A percentile compares a stretch with the other conserved stretches of the same genome.
Evolutionary conservation across 2,797 vertebrate genomes (phyloP).

Genomic region (Podargus strigoides): DNA sequence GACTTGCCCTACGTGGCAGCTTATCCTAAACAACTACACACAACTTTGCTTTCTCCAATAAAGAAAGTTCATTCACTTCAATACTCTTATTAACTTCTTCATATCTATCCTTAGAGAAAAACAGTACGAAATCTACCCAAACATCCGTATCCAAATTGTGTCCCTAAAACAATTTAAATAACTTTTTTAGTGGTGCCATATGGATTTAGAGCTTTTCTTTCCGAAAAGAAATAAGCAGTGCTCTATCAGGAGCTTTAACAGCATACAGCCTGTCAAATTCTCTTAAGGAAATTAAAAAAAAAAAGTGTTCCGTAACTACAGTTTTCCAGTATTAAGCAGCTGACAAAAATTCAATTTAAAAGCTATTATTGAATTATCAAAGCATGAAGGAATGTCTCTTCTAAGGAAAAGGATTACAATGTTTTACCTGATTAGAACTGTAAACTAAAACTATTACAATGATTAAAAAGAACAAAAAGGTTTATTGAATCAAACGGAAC

Average conservation of each 20-base stretch:
- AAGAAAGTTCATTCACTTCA: neutral
- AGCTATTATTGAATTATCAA: constrained; percentile 42
- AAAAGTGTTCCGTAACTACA: neutral
- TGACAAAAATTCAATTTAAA: constrained; percentile 37
- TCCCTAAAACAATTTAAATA: neutral
- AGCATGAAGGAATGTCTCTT: constrained; percentile 12
- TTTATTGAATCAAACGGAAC: neutral
- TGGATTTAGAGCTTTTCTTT: neutral
- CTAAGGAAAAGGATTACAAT: neutral
- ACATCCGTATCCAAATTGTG: neutral
- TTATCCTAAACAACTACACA: neutral
- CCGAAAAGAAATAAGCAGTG: neutral
- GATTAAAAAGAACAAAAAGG: constrained; percentile 3
- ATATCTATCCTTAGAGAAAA: neutral
- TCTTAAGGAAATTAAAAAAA: neutral
- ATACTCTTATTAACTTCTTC: neutral
- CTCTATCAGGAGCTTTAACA: neutral
- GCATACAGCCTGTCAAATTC: neutral
- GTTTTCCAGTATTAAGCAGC: neutral
- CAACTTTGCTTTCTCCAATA: neutral
- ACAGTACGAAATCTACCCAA: neutral
- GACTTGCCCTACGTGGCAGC: neutral
- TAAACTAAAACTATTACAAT: neutral
- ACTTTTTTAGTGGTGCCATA: neutral
- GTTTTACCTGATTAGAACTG: neutral